Percentiles rank a stretch among this genome's conserved stretches.
Conservation (phyloP, 2,113 vertebrate species). For the Sceloporus tristichus region DNA sequence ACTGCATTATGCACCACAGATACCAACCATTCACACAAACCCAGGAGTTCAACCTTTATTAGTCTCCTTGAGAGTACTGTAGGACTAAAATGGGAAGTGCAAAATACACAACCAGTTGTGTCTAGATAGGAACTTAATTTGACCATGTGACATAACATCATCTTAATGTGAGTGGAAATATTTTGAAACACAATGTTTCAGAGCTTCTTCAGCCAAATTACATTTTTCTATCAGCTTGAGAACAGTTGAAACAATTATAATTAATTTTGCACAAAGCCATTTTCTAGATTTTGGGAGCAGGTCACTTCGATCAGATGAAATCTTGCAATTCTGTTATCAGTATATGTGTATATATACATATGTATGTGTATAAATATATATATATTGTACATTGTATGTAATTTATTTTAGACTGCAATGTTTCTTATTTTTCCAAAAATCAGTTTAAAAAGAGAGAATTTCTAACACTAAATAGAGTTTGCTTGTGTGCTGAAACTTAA, state of each 20-base stretch:
- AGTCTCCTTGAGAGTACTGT: background rate
- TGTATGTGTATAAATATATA: conserved; percentile 76
- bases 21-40: no score
- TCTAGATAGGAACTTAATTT: background rate
- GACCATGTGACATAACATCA: background rate
- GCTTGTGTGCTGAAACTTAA: conserved; percentile 44
- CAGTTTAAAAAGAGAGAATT: conserved; percentile 71
- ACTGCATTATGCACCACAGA: background rate
- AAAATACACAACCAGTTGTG: background rate
- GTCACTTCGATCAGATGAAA: conserved; percentile 73
- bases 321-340: conserved; percentile 70
- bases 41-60: background rate
- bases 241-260: conserved; percentile 69
- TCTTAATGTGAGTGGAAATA: conserved; percentile 38
- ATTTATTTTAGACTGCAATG: conserved; percentile 82
- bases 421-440: conserved; percentile 81
- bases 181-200: conserved; percentile 69
- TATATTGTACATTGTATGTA: conserved; percentile 83
- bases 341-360: conserved; percentile 72
- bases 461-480: conserved; percentile 65
- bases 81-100: background rate
- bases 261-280: conserved; percentile 70
- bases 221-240: conserved; percentile 84
- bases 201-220: conserved; percentile 75
- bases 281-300: conserved; percentile 76